Base-by-base conservation (phyloP, 2,888 invertebrate species). In the Apoderus coryli region DNA sequence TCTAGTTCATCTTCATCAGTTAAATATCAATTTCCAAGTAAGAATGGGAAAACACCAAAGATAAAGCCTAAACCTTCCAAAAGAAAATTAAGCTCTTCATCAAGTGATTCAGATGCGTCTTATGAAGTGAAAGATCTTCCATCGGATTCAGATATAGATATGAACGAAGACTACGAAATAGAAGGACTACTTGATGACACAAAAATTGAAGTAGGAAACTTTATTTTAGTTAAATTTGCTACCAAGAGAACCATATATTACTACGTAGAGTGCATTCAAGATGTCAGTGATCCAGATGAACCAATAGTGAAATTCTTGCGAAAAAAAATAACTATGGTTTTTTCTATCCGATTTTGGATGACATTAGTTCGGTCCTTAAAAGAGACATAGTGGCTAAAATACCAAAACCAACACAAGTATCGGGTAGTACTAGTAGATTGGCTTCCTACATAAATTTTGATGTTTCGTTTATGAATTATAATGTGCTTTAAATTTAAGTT, bases 111-210 rank as follows among this genome's bases (percentile, higher is more conserved):
- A n/a, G n/a, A n/a, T n/a, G n/a, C n/a, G n/a, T n/a, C n/a, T n/a
- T n/a, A n/a, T n/a, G n/a, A n/a, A n/a, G n/a, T n/a, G n/a, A n/a
- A n/a, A n/a, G n/a, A n/a, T n/a, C n/a, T n/a, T n/a, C n/a, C n/a
- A n/a, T 19, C 19, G 6, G 19, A 19, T 19, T 19, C 19, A 19
- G 19, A 19, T 19, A 19, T 19, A 19, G 19, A 19, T n/a, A 19
- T 19, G n/a, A n/a, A 19, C 19, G n/a, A 7, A n/a, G 7, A 19
- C n/a, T n/a, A 19, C 6, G 19, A 19, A 19, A 19, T n/a, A 19
- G 19, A 19, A 19, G n/a, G 6, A n/a, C n/a, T 19, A n/a, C 19
- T 19, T 19, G 19, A 19, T 19, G 19, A 19, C n/a, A n/a, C 6
- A 19, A n/a, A 19, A 19, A 19, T 19, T 19, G 6, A n/a, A 7